Evolutionary conservation across 1,140 invertebrate genomes (phyloP).

Genomic region (Brachionus paranguensis): DNA sequence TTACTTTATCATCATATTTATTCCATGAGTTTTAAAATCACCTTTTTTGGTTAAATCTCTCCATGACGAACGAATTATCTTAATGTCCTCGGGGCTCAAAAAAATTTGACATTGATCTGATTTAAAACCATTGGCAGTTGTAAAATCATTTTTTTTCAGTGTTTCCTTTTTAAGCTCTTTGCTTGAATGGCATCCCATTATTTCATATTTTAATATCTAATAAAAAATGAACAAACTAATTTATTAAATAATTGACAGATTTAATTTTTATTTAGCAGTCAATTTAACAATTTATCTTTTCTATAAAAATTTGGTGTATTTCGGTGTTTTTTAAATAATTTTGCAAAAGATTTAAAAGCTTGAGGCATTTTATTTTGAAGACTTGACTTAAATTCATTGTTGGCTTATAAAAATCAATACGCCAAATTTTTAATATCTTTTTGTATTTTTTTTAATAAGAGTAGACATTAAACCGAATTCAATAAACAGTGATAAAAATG

Average conservation of each 20-base stretch:
- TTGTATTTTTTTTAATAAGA: no score
- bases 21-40: slow-evolving; percentile 10
- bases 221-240: background rate
- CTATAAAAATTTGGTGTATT: no score
- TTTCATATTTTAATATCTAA: background rate
- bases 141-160: background rate
- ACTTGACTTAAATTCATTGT: no score
- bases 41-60: background rate
- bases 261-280: background rate
- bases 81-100: background rate
- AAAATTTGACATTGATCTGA: background rate
- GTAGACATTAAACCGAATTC: no score
- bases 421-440: no score
- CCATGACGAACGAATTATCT: background rate
- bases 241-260: background rate
- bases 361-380: no score
- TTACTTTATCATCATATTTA: slow-evolving; percentile 39
- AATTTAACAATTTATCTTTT: no score
- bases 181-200: slow-evolving; percentile 4
- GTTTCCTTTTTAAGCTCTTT: background rate
- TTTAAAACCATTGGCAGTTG: background rate
- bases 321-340: no score
- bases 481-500: no score
- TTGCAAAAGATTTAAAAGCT: no score
- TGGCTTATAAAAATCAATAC: no score